Evolutionary conservation across 2,888 invertebrate species (phyloP), one percentile per base, ranked within the genome.

Genomic region (Tetragnatha montana): DNA sequence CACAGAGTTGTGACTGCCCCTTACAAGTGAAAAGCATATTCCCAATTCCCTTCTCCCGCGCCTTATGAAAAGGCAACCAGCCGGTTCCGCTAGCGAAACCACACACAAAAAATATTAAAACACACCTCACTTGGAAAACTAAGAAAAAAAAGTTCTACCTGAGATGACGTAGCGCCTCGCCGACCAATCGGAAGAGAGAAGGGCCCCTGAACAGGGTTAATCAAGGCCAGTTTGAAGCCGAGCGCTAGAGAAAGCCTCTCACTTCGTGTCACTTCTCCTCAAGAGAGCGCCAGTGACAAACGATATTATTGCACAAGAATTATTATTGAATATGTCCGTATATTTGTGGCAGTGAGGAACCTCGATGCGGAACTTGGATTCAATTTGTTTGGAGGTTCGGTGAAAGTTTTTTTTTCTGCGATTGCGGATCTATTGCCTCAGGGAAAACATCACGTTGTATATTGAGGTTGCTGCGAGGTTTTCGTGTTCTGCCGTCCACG

Each of bases 161-260:
- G 81, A 78, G 71, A 78, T 89, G 89, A 89, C 89, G 89, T 85
- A 50, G 17, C 60, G 17, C 51, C 51, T 21, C 76, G 69, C 70
- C 78, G 51, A 68, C 89, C 89, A 89, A 89, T 89, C 81, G 70
- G 81, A n/a, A 47, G 8, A 76, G 85, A 78, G 69, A 76, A 85
- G 78, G 76, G 85, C 87, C 82, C 85, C 60, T 68, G 81, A 89
- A 89, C 89, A 89, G 89, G 89, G 89, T 89, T 89, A 89, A 76
- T 50, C 89, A 89, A 89, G 89, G 89, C 85, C 80, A 83, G 83
- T 70, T 60, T 69, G 80, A 74, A 83, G 80, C 73, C 19, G 75
- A 69, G 81, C 35, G 80, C 50, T 81, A 14, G 35, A 80, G 49
- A 51, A 21, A 69, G 47, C 80, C 79, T 78, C 60, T 68, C 75